A percentile compares a stretch with the other conserved stretches of the same genome.
These are phyloP conservation scores for Pyrgilauda ruficollis DNA, from an alignment of 2,113 vertebrate species.

Conservation along the genomic window DNA sequence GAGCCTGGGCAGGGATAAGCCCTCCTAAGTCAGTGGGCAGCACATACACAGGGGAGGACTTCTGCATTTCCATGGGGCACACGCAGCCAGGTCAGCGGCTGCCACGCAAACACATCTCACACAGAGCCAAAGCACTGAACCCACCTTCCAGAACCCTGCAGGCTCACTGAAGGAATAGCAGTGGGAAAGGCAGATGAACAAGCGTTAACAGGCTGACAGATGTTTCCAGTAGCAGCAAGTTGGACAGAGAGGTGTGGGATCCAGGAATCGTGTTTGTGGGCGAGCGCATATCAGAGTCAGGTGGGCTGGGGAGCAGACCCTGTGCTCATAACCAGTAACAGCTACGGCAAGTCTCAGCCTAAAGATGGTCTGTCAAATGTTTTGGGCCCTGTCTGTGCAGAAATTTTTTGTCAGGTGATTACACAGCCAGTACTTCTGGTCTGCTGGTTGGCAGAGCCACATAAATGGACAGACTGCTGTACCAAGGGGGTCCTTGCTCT, in stretches of 20 bases:
- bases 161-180: background rate
- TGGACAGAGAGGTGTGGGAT: background rate
- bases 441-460: background rate
- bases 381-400: background rate
- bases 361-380: background rate
- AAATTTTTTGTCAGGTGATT: background rate
- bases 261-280: background rate
- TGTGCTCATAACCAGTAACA: background rate
- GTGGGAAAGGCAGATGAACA: background rate
- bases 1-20: background rate
- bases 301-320: background rate
- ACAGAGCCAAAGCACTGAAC: background rate
- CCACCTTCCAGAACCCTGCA: background rate
- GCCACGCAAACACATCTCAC: background rate
- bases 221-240: background rate
- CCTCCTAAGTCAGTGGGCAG: background rate
- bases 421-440: background rate
- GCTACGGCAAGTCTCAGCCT: background rate
- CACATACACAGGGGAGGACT: background rate
- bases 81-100: background rate
- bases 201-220: background rate
- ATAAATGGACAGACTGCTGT: background rate
- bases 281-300: fast-evolving
- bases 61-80: background rate
- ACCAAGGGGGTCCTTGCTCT: background rate